Evolutionary conservation across 2,797 vertebrate species (phyloP), one percentile per base, ranked within the genome.

Genomic region (Aeoliscus strigatus): DNA sequence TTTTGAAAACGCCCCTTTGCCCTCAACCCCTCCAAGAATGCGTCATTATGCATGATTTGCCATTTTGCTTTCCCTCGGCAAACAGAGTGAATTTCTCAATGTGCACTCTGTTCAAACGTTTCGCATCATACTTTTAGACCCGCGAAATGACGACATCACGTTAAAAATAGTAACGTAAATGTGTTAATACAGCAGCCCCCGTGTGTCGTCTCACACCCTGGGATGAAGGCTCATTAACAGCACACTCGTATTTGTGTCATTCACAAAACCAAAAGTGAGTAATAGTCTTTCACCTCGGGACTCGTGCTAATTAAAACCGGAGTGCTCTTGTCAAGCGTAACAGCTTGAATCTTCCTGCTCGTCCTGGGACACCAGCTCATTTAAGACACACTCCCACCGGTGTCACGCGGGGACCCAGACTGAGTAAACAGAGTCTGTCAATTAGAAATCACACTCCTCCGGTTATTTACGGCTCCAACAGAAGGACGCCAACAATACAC

Each of bases 271-370:
- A 32, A 63, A 51, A 28, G 24, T 37, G 41, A 64, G 50, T 47
- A 64, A 66, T 36, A 56, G 60, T 30, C 9, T 42, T 21, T 55
- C 56, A 53, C 37, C 39, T 23, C 12, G 15, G 55, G 59, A 51
- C 17, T 23, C 9, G 8, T 12, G 47, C 54, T 73, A 72, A 77
- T 77, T 79, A 80, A 69, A 69, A 69, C 39, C 34, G 6, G 3
- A 51, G 31, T 31, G 18, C 16, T 27, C 12, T 21, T 64, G 57
- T 66, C 45, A 44, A 30, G 55, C 57, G 53, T 65, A 66, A 65
- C 32, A 52, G 48, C 28, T 44, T 15, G 62, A 68, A 59, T 52
- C 27, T 47, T 25, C 36, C 38, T 0, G 2, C 42, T 58, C 28
- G 34, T 46, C 33, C 38, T 27, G 60, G 35, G 65, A 60, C 42